A percentile compares a stretch with the other conserved stretches of the same genome.
Conservation (phyloP, 2,797 vertebrate genomes). For the Orientallactaga sibirica region DNA sequence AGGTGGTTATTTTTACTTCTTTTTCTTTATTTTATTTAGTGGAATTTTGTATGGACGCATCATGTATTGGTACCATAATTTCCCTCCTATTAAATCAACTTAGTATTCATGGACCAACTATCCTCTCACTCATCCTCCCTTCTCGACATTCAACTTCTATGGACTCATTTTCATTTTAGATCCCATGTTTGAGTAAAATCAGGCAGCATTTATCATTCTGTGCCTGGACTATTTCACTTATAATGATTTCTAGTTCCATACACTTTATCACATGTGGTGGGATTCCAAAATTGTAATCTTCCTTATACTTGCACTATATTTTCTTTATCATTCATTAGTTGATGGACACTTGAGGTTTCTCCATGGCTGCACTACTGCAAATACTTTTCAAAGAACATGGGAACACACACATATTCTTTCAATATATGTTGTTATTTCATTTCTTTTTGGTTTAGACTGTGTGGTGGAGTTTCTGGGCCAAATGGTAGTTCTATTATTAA, state of each 20-base stretch:
- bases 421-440: neutral
- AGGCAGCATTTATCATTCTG: neutral
- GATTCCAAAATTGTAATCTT: too few relatives aligned
- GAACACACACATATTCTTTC: rapidly evolving
- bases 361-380: neutral
- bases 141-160: neutral
- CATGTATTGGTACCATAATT: too few relatives aligned
- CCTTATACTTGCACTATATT: neutral
- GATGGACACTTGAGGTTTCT: neutral
- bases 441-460: neutral
- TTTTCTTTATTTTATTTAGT: too few relatives aligned
- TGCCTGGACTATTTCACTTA: neutral
- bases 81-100: neutral
- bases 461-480: neutral
- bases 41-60: too few relatives aligned
- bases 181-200: neutral
- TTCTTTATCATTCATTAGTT: neutral
- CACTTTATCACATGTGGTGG: neutral
- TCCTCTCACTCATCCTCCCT: neutral
- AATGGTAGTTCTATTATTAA: neutral
- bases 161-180: neutral
- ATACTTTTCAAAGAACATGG: neutral
- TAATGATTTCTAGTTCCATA: neutral
- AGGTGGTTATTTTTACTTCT: too few relatives aligned
- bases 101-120: too few relatives aligned